A percentile compares a stretch with the other conserved stretches of the same genome.
These are phyloP conservation scores for Agrilus biguttatus DNA, from an alignment of 2,888 invertebrate genomes.

Conservation along the genomic window DNA sequence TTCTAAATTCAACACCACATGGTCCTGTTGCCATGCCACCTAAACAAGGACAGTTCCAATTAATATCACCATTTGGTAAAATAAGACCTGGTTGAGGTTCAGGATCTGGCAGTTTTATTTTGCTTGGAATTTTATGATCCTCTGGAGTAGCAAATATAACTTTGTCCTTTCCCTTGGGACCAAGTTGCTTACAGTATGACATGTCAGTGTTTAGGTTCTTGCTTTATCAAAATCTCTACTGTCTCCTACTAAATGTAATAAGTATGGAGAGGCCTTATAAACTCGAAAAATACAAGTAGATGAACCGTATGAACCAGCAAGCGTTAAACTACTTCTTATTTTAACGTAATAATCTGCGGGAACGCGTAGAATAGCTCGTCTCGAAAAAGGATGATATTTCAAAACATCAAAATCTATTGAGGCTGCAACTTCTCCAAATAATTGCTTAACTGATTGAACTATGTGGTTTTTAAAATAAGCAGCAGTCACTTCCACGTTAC, in stretches of 20 bases:
- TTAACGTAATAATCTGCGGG: conserved; percentile 38
- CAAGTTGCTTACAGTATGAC: conserved; percentile 35
- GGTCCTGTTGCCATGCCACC: conserved; percentile 98
- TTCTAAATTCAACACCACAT: conserved; percentile 83
- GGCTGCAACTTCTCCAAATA: conserved; percentile 45
- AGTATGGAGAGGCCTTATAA: conserved; percentile 34
- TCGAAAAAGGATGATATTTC: conserved; percentile 34
- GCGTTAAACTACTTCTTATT: conserved; percentile 40
- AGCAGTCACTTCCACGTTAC: conserved; percentile 32
- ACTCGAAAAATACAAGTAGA: conserved; percentile 38
- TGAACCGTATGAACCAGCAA: conserved; percentile 35
- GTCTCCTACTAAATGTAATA: conserved; percentile 27
- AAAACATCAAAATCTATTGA: conserved; percentile 39
- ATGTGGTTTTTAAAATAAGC: conserved; percentile 44
- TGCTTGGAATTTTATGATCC: conserved; percentile 61
- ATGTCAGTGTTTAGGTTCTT: conserved; percentile 16
- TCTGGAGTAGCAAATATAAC: conserved; percentile 71
- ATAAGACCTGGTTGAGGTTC: conserved; percentile 70
- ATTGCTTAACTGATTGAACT: conserved; percentile 31
- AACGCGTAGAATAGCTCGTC: conserved; percentile 41
- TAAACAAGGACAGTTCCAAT: conserved; percentile 94
- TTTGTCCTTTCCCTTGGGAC: conserved; percentile 56
- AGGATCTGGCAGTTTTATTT: conserved; percentile 51
- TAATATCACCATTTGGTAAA: conserved; percentile 74
- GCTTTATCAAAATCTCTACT: conserved; percentile 21